These are phyloP conservation scores for Cherax destructor DNA, from an alignment of 1,140 invertebrate species.

Conservation along the genomic window DNA sequence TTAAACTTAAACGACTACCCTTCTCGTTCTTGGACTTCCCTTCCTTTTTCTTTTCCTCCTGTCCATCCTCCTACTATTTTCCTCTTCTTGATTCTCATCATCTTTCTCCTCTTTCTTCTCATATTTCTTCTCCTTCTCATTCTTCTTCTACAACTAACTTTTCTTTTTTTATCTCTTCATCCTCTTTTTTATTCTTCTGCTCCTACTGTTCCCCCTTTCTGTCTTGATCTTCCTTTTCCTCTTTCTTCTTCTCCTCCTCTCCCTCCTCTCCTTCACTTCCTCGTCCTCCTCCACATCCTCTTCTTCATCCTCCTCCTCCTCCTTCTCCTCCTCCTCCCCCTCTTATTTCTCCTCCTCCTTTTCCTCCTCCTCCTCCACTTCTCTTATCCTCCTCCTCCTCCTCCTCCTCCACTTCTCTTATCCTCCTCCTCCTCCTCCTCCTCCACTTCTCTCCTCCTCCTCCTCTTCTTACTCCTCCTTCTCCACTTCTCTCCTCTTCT, in stretches of 20 bases:
- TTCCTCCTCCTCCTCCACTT: neutral
- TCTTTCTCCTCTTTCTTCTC: neutral
- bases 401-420: neutral
- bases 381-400: neutral
- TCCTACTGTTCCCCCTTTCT: neutral
- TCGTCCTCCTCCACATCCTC: too few relatives aligned
- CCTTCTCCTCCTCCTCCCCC: neutral
- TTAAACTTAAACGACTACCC: neutral
- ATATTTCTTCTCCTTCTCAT: neutral
- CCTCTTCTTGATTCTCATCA: neutral
- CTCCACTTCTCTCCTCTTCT: too few relatives aligned
- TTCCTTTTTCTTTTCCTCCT: neutral
- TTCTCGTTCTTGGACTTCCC: neutral
- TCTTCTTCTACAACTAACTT: neutral
- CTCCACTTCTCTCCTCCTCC: neutral
- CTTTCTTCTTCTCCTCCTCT: too few relatives aligned
- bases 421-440: neutral
- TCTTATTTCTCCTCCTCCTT: neutral
- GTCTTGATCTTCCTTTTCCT: neutral
- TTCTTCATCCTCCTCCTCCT: neutral
- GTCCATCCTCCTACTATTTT: neutral
- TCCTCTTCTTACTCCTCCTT: too few relatives aligned
- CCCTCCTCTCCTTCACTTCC: too few relatives aligned
- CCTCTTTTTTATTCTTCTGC: neutral
- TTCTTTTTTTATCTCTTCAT: neutral